Evolutionary conservation across 2,797 vertebrate species (phyloP).

Genomic region (Ispidina picta): DNA sequence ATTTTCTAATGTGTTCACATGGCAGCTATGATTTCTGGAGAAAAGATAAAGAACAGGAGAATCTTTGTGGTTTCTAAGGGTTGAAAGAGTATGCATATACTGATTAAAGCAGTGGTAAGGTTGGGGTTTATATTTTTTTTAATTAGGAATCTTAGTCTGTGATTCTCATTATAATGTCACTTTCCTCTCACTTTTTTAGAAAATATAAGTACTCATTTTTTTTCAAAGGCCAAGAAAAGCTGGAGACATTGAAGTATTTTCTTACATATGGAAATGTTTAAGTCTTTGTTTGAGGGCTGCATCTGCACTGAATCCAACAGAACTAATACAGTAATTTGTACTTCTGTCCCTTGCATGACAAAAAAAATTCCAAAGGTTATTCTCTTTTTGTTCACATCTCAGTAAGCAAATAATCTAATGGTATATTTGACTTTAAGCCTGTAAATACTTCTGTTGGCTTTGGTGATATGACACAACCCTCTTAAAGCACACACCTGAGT

Average conservation of each 20-base stretch:
- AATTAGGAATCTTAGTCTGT: neutral
- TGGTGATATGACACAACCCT: neutral
- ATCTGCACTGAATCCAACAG: constrained; percentile 8
- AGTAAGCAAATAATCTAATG: neutral
- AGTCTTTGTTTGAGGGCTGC: neutral
- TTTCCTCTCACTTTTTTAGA: neutral
- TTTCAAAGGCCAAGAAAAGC: neutral
- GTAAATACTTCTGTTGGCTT: neutral
- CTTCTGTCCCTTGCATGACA: constrained; percentile 1
- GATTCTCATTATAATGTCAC: neutral
- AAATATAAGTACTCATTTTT: neutral
- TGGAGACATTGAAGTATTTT: neutral
- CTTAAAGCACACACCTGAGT: neutral
- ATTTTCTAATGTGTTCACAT: neutral
- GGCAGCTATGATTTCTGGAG: neutral
- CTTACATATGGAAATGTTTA: neutral
- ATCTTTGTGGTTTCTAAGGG: constrained; percentile 25
- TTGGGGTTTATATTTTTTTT: neutral
- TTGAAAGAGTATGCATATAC: neutral
- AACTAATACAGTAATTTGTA: constrained; percentile 37
- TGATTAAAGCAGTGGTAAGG: neutral
- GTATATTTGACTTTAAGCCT: neutral
- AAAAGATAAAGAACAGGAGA: constrained; percentile 12
- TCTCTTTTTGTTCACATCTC: neutral
- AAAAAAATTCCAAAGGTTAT: neutral